phyloP scores from a whole-genome alignment of 2,888 invertebrate species.

The Acanthosepion lycidas region DNA sequence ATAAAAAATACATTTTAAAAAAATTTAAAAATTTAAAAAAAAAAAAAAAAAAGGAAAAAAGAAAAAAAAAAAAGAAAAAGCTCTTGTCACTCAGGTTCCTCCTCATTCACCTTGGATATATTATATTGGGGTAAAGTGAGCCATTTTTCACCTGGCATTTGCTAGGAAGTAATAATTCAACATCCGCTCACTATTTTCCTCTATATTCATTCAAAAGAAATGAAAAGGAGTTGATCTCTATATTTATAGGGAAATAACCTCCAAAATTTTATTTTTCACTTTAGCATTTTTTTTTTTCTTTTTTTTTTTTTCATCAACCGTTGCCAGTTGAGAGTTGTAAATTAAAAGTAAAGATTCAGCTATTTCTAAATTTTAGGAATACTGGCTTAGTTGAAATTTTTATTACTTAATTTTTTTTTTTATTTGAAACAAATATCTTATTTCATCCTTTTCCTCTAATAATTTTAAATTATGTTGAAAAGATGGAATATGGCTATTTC shows the following conservation, averaged over 20 bases:
- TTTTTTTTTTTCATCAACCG: background rate
- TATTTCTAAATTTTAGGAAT: background rate
- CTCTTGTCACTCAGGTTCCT: background rate
- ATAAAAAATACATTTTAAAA: too few relatives aligned
- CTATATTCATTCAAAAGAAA: background rate
- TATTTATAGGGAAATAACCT: conserved; percentile 33
- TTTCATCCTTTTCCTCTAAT: background rate
- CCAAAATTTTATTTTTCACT: background rate
- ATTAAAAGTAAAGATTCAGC: background rate
- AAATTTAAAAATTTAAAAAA: too few relatives aligned
- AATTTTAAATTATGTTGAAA: background rate
- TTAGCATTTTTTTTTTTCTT: background rate
- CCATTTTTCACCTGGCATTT: background rate
- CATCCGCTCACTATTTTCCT: conserved; percentile 33
- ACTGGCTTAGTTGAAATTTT: conserved; percentile 33
- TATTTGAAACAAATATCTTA: background rate
- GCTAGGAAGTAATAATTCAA: background rate
- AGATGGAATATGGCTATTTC: background rate
- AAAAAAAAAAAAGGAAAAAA: background rate
- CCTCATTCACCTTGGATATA: conserved; percentile 20
- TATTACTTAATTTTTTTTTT: background rate
- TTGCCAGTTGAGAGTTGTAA: conserved; percentile 21
- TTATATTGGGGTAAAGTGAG: conserved; percentile 18
- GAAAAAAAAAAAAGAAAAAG: background rate
- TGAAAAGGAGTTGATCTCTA: conserved; percentile 14